These are phyloP conservation scores for Amphiduros pacificus DNA, from an alignment of 2,888 invertebrate genomes.

Conservation along the genomic window DNA sequence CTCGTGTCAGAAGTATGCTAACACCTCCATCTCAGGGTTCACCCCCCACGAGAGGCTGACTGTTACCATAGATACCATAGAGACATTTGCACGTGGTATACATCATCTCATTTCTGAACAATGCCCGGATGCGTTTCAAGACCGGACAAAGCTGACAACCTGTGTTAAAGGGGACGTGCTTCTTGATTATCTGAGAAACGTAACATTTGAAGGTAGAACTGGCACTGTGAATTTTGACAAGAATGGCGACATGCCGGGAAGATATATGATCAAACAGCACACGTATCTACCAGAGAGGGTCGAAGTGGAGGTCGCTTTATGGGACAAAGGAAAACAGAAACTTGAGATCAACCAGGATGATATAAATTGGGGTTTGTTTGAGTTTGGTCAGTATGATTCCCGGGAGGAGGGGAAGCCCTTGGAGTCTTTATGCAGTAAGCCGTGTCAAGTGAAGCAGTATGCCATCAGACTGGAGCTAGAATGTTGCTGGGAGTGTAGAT, in stretches of 20 bases:
- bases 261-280: conserved; percentile 37
- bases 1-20: too few species aligned
- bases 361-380: too few species aligned
- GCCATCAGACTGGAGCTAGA: background rate
- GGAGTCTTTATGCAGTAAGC: conserved; percentile 3
- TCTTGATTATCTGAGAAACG: conserved; percentile 33
- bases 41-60: too few species aligned
- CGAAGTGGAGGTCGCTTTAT: conserved; percentile 1
- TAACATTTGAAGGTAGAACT: conserved; percentile 36
- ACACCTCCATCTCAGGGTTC: too few species aligned
- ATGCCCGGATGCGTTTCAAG: too few species aligned
- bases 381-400: too few species aligned
- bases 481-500: conserved; percentile 8
- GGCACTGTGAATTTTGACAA: conserved; percentile 39
- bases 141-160: too few species aligned
- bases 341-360: too few species aligned
- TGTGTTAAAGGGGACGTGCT: conserved; percentile 37
- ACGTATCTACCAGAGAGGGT: too few species aligned
- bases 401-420: background rate
- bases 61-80: background rate
- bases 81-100: background rate
- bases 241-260: conserved; percentile 38
- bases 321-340: too few species aligned
- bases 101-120: background rate
- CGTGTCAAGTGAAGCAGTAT: background rate